These are phyloP conservation scores for Trachymyrmex cornetzi DNA, from an alignment of 1,140 invertebrate species.

Conservation along the genomic window DNA sequence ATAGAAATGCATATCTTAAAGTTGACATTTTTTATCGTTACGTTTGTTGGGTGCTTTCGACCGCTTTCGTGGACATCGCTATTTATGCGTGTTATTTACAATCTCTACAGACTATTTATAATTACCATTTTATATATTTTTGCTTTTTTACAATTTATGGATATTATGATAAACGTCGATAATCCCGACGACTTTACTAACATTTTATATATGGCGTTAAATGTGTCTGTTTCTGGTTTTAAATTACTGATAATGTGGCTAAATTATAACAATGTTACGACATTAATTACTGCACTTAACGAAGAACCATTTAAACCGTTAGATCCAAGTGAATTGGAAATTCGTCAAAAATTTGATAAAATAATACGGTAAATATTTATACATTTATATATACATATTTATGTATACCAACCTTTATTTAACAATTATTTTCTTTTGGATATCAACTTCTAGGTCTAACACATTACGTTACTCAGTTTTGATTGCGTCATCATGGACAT, in stretches of 20 bases:
- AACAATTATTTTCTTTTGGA: not conserved
- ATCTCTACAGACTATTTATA: not conserved
- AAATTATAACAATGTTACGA: constrained; percentile 41
- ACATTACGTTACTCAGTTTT: constrained; percentile 21
- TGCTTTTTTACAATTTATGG: constrained; percentile 33
- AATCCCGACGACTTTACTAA: constrained; percentile 67
- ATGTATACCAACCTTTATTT: not conserved
- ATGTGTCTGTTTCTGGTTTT: constrained; percentile 23
- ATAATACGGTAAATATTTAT: too few species aligned
- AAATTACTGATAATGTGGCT: constrained; percentile 63
- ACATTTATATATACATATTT: too few species aligned
- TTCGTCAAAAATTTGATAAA: too few species aligned
- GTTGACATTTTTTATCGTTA: constrained; percentile 11
- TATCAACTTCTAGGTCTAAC: not conserved
- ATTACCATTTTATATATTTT: constrained; percentile 9
- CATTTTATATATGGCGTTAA: constrained; percentile 69
- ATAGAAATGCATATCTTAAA: constrained; percentile 37
- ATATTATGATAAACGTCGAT: constrained; percentile 18
- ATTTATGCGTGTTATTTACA: constrained; percentile 18
- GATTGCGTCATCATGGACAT: not conserved
- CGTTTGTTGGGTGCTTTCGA: constrained; percentile 37
- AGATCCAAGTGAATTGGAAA: not conserved
- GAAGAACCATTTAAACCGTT: constrained; percentile 49
- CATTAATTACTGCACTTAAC: constrained; percentile 2
- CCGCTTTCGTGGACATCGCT: constrained; percentile 32